Evolutionary conservation across 2,113 vertebrate genomes (phyloP), one percentile per base, ranked within the genome.

Genomic region (Ancistrus triradiatus): DNA sequence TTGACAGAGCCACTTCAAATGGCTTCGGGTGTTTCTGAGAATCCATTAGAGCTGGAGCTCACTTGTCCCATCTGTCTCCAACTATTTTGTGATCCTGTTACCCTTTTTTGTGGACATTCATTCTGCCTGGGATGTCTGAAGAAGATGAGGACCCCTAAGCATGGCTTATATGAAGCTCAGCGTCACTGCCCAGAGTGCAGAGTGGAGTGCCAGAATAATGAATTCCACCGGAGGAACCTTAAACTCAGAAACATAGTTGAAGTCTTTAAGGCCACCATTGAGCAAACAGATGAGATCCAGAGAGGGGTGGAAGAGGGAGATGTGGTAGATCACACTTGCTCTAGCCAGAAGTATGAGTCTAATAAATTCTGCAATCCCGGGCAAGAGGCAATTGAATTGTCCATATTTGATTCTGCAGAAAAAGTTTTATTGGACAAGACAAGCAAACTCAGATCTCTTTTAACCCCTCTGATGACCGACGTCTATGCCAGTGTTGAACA

Each of bases 181-280:
- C 74, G 79, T 68, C 68, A 46, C 56, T 92, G 90, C 55, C 88
- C 86, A 0, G 57, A 82, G 8, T 91, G 89, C 70, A 80, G 81
- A 47, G 9, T 63, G 2, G 21, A 71, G 28, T 83, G 84, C 43
- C 51, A 38, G 0, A 70, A 73, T 5, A 6, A 46, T 38, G 11
- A 70, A 3, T 47, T 62, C 6, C 59, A 88, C 1, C 69, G 70
- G 15, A 86, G 63, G 35, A 87, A 79, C 42, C 60, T 80, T 19
- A 83, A 82, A 55, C 78, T 89, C 22, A 42, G 63, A 64, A 84
- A 17, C 69, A 84, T 84, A 0, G 66, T 87, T 11, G 59, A 87
- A 60, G 69, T 43, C 0, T 83, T 82, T 72, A 74, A 74, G 63
- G 40, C 47, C 0, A 35, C 24, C 2, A 5, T 44, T 4, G 69